phyloP scores from a whole-genome alignment of 2,797 vertebrate species.

The Phoxinus dragarum region DNA sequence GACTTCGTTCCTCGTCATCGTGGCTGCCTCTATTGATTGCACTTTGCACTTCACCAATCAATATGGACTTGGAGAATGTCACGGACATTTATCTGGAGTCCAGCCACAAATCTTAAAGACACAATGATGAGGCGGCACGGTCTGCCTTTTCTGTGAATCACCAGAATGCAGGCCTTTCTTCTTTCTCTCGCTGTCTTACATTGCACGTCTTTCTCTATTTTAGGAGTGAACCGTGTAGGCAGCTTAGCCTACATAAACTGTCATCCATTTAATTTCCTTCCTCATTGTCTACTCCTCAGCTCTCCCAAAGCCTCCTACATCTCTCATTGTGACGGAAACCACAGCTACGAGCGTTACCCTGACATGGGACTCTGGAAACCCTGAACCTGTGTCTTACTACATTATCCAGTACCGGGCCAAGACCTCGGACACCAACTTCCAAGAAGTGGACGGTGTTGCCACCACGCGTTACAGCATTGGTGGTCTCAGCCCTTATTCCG shows the following conservation, averaged over 20 bases:
- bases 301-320: constrained; percentile 88
- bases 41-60: constrained; percentile 69
- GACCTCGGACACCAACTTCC: constrained; percentile 84
- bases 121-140: constrained; percentile 50
- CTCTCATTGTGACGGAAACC: constrained; percentile 91
- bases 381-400: constrained; percentile 91
- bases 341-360: constrained; percentile 96
- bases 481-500: constrained; percentile 93
- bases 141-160: constrained; percentile 45
- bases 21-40: constrained; percentile 70
- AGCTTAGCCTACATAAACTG: constrained; percentile 72
- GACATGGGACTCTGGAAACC: constrained; percentile 95
- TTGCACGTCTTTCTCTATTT: constrained; percentile 18
- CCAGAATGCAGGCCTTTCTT: constrained; percentile 28
- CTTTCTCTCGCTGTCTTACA: background rate
- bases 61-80: constrained; percentile 71
- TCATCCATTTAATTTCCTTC: constrained; percentile 29
- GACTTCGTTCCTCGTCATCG: constrained; percentile 37
- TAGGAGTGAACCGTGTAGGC: constrained; percentile 85
- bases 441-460: constrained; percentile 94
- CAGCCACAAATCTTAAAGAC: constrained; percentile 62
- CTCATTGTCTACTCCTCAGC: constrained; percentile 73
- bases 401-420: constrained; percentile 92
- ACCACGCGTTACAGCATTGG: constrained; percentile 96
- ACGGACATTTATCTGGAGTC: constrained; percentile 69